phyloP scores from a whole-genome alignment of 2,888 invertebrate genomes.

The Actias luna region DNA sequence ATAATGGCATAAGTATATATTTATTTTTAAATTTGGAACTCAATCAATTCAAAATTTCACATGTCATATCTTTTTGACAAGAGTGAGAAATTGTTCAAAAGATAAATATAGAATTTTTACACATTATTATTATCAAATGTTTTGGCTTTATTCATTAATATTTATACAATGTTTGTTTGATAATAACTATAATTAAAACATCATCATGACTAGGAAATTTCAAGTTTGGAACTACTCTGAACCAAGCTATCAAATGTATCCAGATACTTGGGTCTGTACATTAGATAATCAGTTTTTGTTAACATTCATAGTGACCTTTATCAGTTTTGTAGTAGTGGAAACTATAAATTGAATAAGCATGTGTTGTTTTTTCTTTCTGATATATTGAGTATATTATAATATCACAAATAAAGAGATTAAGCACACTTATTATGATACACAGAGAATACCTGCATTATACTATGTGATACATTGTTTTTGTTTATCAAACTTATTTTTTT shows the following conservation, averaged over 20 bases:
- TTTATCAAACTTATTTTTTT: not conserved
- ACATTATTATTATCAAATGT: constrained; percentile 52
- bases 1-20: not conserved
- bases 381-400: not conserved
- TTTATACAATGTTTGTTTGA: constrained; percentile 63
- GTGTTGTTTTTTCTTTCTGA: not conserved
- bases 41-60: constrained; percentile 30
- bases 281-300: not conserved
- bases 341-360: not conserved
- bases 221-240: constrained; percentile 80
- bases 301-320: not conserved
- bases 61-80: constrained; percentile 74
- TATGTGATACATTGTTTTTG: not conserved
- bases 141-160: constrained; percentile 53
- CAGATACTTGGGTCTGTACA: constrained; percentile 34
- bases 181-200: constrained; percentile 42
- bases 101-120: constrained; percentile 56
- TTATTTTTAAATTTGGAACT: not conserved
- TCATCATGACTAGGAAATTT: constrained; percentile 78
- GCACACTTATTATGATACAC: not conserved
- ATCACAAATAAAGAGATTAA: not conserved
- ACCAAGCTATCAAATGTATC: constrained; percentile 78
- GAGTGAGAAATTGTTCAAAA: constrained; percentile 62
- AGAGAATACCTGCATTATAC: not conserved
- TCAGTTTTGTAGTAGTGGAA: not conserved